Base-by-base conservation (phyloP, 2,113 vertebrate species). In the Carollia perspicillata region DNA sequence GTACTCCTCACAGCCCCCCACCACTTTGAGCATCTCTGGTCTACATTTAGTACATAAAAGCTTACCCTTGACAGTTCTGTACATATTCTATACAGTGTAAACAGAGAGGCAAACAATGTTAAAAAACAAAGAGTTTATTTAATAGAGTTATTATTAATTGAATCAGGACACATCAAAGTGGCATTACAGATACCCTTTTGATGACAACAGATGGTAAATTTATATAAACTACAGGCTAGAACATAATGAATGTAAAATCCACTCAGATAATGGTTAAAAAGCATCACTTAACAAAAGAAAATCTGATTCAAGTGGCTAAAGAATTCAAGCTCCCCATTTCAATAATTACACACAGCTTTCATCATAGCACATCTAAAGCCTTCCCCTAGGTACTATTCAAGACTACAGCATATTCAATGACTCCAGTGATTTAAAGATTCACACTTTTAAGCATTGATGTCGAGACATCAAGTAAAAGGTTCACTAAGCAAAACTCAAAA, bases 151-250 rank as follows among this genome's bases (percentile, higher is more conserved):
- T 26, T 97, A 90, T 63, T 81, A 92, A 94, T 23, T 95, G 23
- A 96, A 95, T 49, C 58, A 95, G 33, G 87, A 97, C 95, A 96
- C 90, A 93, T 65, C 79, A 16, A 90, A 92, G 75, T 86, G 75
- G 26, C 53, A 88, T 94, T 81, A 94, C 0, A 14, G 87, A 96
- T 55, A 95, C 40, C 65, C 95, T 95, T 95, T 97, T 95, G 97
- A 97, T 97, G 95, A 98, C 92, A 95, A 84, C 65, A 96, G 60
- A 90, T 60, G 63, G 42, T 49, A 90, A 83, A 90, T 92, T 88
- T 75, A 87, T 94, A 95, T 77, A 97, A 97, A 96, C 79, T 51
- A 97, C 60, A 94, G 83, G 72, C 42, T 77, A 90, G 51, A 65
- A 90, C 87, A 94, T 44, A 92, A 90, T 22, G 37, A 93, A 77